Percentiles rank a stretch among this genome's conserved stretches.
phyloP scores from a whole-genome alignment of 1,140 invertebrate species.

The Globodera rostochiensis region DNA sequence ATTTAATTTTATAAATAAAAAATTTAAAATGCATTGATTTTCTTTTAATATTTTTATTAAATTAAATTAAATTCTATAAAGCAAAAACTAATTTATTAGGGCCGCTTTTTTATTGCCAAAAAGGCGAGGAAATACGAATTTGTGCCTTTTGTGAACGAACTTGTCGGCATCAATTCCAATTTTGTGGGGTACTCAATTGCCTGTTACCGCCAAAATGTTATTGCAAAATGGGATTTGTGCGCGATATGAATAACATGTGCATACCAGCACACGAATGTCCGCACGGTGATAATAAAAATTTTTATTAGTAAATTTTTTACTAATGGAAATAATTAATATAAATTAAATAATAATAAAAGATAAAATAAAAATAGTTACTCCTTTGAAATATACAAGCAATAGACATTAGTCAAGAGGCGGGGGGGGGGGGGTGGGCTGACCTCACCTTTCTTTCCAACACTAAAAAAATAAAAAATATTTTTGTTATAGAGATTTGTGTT shows the following conservation, averaged over 20 bases:
- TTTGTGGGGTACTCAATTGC: background rate
- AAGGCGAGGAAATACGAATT: background rate
- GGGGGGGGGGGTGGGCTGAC: too few relatives aligned
- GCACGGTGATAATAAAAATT: background rate
- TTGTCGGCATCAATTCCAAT: background rate
- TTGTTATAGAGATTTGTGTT: background rate
- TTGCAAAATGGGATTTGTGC: conserved; percentile 9
- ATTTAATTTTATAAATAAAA: too few relatives aligned
- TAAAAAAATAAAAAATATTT: background rate
- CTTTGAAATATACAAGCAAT: too few relatives aligned
- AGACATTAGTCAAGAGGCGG: too few relatives aligned
- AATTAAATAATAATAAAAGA: too few relatives aligned
- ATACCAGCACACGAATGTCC: background rate
- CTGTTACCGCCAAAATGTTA: background rate
- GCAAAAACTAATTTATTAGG: background rate
- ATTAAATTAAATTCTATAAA: too few relatives aligned
- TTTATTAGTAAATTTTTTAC: background rate
- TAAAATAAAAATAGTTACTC: too few relatives aligned
- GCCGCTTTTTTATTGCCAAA: background rate
- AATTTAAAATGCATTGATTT: too few relatives aligned
- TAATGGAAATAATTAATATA: too few relatives aligned
- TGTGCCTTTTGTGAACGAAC: background rate
- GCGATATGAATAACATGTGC: background rate
- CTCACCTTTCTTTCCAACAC: too few relatives aligned
- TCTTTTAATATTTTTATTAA: too few relatives aligned